Conservation (phyloP, 2,797 vertebrate genomes). For the Oophaga sylvatica region DNA sequence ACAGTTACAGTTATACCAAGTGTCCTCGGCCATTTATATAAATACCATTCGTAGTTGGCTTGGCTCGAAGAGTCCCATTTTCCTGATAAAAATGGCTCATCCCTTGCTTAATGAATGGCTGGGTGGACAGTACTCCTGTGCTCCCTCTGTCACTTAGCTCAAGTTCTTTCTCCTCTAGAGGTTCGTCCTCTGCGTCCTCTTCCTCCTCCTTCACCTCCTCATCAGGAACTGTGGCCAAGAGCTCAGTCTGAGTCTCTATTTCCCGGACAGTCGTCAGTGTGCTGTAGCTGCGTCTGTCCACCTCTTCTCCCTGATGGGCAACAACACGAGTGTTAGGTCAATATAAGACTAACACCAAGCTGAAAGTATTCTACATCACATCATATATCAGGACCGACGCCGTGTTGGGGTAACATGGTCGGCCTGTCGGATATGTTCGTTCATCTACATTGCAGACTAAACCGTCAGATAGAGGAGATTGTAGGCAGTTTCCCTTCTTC, state of each 20-base stretch:
- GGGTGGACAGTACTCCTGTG: conserved; percentile 73
- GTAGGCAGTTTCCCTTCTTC: too few species aligned
- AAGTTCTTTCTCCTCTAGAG: conserved; percentile 65
- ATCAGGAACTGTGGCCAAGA: conserved; percentile 73
- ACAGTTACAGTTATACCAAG: conserved; percentile 83
- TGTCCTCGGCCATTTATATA: conserved; percentile 83
- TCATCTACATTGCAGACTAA: too few species aligned
- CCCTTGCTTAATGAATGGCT: conserved; percentile 83
- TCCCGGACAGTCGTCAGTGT: conserved; percentile 83
- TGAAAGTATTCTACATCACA: too few species aligned
- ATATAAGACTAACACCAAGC: background rate
- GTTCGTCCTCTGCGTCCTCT: conserved; percentile 66
- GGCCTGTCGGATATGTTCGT: too few species aligned
- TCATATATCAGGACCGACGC: too few species aligned
- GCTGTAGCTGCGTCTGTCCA: conserved; percentile 82
- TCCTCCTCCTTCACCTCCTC: conserved; percentile 60
- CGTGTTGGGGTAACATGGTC: too few species aligned
- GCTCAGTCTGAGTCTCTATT: conserved; percentile 79
- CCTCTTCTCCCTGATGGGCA: conserved; percentile 72
- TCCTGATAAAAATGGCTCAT: conserved; percentile 82
- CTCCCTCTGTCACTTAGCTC: conserved; percentile 71
- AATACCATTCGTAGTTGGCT: conserved; percentile 74
- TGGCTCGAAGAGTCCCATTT: conserved; percentile 82
- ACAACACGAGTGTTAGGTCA: background rate
- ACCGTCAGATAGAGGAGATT: too few species aligned